Evolutionary conservation across 2,113 vertebrate species (phyloP).

Genomic region (Oreotrochilus melanogaster): DNA sequence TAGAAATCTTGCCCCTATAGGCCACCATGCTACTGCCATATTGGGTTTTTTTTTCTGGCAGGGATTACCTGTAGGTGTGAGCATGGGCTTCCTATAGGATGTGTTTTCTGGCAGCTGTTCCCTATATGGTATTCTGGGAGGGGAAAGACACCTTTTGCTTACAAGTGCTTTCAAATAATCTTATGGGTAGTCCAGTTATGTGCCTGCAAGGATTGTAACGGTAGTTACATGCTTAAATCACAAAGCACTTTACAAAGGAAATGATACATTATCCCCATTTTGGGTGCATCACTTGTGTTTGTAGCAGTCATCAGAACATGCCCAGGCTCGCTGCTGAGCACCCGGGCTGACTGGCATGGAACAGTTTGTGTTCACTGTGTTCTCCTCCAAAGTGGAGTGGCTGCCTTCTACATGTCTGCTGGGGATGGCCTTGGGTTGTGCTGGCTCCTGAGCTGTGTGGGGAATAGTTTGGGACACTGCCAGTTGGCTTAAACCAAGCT

Average conservation of each 20-base stretch:
- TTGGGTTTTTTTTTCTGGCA: neutral
- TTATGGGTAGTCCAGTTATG: neutral
- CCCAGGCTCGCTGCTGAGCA: neutral
- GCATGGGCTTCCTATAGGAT: neutral
- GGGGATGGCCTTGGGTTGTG: neutral
- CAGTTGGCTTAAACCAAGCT: conserved; percentile 34
- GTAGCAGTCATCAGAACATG: neutral
- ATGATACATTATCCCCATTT: neutral
- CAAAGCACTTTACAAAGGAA: neutral
- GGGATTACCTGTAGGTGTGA: neutral
- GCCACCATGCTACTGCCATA: neutral
- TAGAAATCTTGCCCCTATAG: neutral
- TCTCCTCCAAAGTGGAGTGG: neutral
- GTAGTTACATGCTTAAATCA: neutral
- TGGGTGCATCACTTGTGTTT: neutral
- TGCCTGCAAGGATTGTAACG: neutral
- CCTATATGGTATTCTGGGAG: neutral
- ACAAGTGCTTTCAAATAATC: neutral
- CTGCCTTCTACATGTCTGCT: neutral
- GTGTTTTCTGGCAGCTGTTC: neutral
- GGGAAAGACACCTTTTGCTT: neutral
- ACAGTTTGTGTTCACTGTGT: neutral
- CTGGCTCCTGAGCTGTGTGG: neutral
- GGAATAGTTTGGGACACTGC: conserved; percentile 15
- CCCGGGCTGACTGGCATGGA: neutral